Conservation (phyloP, 2,113 vertebrate species). For the Formicarius rufipectus region DNA sequence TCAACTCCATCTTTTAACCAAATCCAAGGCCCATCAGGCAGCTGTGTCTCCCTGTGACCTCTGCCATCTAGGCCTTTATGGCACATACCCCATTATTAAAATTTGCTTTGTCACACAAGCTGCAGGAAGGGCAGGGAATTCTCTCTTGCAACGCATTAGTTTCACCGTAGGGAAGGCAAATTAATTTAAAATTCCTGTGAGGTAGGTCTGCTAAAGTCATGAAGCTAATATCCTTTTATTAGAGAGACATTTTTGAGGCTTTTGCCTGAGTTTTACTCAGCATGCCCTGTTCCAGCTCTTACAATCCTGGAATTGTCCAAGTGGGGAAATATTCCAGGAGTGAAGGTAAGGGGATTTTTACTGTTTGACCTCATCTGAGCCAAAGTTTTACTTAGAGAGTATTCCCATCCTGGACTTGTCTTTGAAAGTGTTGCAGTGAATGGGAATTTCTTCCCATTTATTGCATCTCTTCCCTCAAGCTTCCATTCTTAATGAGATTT, state of each 20-base stretch:
- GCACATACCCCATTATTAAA: neutral
- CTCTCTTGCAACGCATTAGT: neutral
- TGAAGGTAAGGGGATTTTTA: neutral
- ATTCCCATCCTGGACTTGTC: neutral
- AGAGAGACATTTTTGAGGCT: neutral
- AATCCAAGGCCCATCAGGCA: neutral
- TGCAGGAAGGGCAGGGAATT: neutral
- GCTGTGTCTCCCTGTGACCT: neutral
- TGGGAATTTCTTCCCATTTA: neutral
- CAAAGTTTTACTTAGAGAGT: neutral
- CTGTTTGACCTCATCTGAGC: neutral
- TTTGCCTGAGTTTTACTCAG: neutral
- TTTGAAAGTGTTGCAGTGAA: neutral
- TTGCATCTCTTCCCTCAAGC: neutral
- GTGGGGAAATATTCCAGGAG: neutral
- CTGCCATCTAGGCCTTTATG: neutral
- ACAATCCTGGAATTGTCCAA: neutral
- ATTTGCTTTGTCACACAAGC: neutral
- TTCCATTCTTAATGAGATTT: conserved; percentile 42
- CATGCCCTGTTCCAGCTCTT: neutral
- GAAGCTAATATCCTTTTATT: neutral
- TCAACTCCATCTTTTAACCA: neutral
- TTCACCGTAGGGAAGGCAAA: conserved; percentile 4
- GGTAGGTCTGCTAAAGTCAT: neutral
- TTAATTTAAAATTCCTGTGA: neutral